These are phyloP conservation scores for Drosophila putrida DNA, from an alignment of 2,888 invertebrate species.

Conservation along the genomic window DNA sequence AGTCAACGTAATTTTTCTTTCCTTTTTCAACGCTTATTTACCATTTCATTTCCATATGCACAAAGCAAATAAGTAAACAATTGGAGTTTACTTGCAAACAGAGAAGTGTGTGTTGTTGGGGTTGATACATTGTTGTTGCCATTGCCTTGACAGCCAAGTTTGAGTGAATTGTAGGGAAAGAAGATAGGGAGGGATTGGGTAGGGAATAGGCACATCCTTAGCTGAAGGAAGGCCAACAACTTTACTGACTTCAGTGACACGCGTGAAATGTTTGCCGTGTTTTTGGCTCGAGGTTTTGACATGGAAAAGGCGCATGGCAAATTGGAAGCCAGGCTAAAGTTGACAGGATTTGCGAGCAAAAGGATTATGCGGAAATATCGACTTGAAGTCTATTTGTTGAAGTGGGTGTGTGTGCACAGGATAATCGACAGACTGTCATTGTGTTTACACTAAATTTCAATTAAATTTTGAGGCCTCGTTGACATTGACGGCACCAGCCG, in stretches of 20 bases:
- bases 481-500: conserved; percentile 60
- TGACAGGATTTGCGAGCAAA: conserved; percentile 70
- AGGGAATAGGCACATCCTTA: conserved; percentile 30
- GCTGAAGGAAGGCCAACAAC: conserved; percentile 50
- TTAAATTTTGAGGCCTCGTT: conserved; percentile 72
- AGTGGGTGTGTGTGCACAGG: conserved; percentile 36
- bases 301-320: conserved; percentile 65
- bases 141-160: conserved; percentile 61
- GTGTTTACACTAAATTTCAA: conserved; percentile 79
- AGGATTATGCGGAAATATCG: conserved; percentile 67
- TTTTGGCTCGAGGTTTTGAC: conserved; percentile 60
- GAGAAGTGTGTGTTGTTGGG: conserved; percentile 18
- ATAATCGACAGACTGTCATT: conserved; percentile 75
- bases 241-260: conserved; percentile 69
- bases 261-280: conserved; percentile 74
- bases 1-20: conserved; percentile 77
- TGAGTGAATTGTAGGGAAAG: not conserved
- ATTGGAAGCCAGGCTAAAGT: conserved; percentile 67
- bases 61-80: conserved; percentile 77
- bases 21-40: conserved; percentile 64
- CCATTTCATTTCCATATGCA: conserved; percentile 79
- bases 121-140: conserved; percentile 37
- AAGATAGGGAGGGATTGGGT: not conserved
- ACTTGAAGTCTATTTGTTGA: conserved; percentile 12
- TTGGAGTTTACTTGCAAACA: conserved; percentile 55